These are phyloP conservation scores for Caenorhabditis sp. DNA, from an alignment of 2,888 invertebrate species.

Conservation along the genomic window DNA sequence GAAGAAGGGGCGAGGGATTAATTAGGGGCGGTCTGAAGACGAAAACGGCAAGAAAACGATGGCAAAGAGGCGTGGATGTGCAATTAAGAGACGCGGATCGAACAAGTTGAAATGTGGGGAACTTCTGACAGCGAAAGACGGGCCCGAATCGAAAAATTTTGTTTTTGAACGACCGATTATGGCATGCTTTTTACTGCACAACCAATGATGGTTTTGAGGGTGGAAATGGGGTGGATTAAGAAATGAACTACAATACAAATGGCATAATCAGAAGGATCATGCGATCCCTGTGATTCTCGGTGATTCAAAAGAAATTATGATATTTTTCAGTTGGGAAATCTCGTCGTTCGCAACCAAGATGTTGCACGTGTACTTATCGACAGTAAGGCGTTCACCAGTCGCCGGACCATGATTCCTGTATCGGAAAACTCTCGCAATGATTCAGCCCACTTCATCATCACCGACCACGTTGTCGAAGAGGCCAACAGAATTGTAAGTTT, in stretches of 20 bases:
- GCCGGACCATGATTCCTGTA: constrained; percentile 75
- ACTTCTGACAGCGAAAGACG: background rate
- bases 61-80: background rate
- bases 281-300: background rate
- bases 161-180: constrained; percentile 7
- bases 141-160: background rate
- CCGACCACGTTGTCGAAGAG: background rate
- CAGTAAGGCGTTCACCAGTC: constrained; percentile 87
- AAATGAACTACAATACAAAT: background rate
- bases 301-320: background rate
- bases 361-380: constrained; percentile 92
- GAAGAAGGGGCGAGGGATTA: constrained; percentile 47
- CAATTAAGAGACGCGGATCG: background rate
- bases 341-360: constrained; percentile 92
- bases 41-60: constrained; percentile 16
- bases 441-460: no score
- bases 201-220: background rate
- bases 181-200: background rate
- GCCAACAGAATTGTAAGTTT: background rate
- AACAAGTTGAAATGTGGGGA: background rate
- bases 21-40: constrained; percentile 20
- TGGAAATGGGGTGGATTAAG: constrained; percentile 9
- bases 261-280: background rate
- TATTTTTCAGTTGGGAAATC: constrained; percentile 89
- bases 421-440: no score